Base-by-base conservation (phyloP, 1,140 invertebrate species). In the Wasmannia auropunctata region DNA sequence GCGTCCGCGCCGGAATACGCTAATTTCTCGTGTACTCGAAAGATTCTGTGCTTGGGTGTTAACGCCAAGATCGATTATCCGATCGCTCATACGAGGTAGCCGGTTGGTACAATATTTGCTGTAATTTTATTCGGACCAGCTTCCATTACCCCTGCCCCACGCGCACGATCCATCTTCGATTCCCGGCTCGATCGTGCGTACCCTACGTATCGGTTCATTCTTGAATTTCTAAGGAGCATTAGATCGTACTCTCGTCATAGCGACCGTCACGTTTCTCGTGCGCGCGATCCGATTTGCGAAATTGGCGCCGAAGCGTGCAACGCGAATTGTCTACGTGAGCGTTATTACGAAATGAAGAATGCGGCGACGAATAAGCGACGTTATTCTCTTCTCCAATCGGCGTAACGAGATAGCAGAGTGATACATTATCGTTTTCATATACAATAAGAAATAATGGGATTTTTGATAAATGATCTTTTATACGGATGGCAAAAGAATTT, bases 171-270 rank as follows among this genome's bases (percentile, higher is more conserved):
- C 51, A 83, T 74, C 67, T 86, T 87, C 77, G 54, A 80, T 87
- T 81, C 85, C 1, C 22, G 34, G 54, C 67, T 80, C 85, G 85
- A 80, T 87, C 74, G 37, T 54, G 75, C 75, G 67, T 76, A 56
- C 56, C n/a, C 43, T 67, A 37, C 62, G 70, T 80, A 79, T 79
- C 22, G 85, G 37, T 46, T 74, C 56, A 54, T 79, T 63, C 62
- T 81, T 86, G 75, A 87, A 87, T 87, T 86, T 86, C 65, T 58
- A 67, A 87, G 37, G 58, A 60, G 85, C 65, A 43, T 87, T 65
- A 74, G 56, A 31, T 62, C 49, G 28, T 51, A 56, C 63, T 22
- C 79, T 28, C 84, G 43, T 22, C 43, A 62, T 37, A 8, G 37
- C 40, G 51, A 46, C 31, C 54, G 86, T 85, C 80, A 76, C 62